These are phyloP conservation scores for Callitettix versicolor DNA, from an alignment of 1,140 invertebrate genomes.

Conservation along the genomic window DNA sequence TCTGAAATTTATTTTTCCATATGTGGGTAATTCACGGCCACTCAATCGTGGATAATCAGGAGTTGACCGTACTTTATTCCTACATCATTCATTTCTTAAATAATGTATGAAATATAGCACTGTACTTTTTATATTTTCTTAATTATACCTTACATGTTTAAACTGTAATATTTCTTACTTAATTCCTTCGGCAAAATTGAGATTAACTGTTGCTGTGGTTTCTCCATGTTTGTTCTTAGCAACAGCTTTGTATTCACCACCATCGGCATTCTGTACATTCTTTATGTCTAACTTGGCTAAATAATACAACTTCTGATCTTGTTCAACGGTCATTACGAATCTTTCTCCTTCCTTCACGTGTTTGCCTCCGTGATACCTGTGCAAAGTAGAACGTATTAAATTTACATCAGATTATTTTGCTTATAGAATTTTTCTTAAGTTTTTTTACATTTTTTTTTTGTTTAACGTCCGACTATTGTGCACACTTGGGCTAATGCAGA, in stretches of 20 bases:
- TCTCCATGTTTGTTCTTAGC: slow-evolving; percentile 88
- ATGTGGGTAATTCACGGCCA: no score
- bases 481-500: no score
- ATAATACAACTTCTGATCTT: slow-evolving; percentile 82
- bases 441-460: no score
- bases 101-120: no score
- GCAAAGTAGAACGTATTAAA: slow-evolving; percentile 10
- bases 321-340: slow-evolving; percentile 65
- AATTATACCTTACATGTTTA: no score
- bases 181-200: slow-evolving; percentile 74
- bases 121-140: no score
- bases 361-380: slow-evolving; percentile 76
- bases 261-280: slow-evolving; percentile 72
- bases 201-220: slow-evolving; percentile 86
- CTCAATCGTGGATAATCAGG: no score
- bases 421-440: neutral
- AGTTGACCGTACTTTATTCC: no score
- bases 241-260: slow-evolving; percentile 85
- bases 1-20: no score
- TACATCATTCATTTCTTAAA: no score
- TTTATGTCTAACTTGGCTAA: slow-evolving; percentile 74
- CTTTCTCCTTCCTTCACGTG: slow-evolving; percentile 64
- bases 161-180: slow-evolving; percentile 66
- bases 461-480: no score
- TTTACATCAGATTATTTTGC: neutral